Evolutionary conservation across 2,113 vertebrate species (phyloP).

Genomic region (Leiothrix lutea): DNA sequence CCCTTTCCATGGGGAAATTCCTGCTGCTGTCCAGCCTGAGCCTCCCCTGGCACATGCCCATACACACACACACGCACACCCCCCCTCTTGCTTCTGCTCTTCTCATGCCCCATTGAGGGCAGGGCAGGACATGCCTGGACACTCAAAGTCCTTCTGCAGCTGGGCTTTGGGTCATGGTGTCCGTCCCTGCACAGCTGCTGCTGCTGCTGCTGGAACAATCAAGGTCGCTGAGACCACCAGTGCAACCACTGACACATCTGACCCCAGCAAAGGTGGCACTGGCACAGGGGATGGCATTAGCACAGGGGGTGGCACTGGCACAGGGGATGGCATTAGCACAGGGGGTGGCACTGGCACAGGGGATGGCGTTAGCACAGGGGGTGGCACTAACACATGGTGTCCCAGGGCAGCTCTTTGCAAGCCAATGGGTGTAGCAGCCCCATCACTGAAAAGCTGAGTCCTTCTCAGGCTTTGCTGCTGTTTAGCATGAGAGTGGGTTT

Average conservation of each 20-base stretch:
- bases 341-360: background rate
- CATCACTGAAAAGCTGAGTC: background rate
- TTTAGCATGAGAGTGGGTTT: background rate
- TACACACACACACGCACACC: background rate
- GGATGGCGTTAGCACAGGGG: background rate
- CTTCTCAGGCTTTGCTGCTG: accelerated
- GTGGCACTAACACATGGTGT: accelerated
- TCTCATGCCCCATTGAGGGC: background rate
- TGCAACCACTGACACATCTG: accelerated
- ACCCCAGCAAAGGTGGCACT: background rate
- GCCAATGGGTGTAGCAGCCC: accelerated
- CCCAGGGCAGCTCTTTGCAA: accelerated
- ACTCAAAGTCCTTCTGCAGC: background rate
- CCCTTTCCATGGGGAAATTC: background rate
- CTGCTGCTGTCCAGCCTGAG: background rate
- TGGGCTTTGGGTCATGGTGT: background rate
- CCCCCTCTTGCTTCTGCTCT: background rate
- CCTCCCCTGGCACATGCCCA: background rate
- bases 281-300: background rate
- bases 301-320: background rate
- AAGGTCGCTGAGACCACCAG: accelerated
- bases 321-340: accelerated
- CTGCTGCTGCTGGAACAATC: background rate
- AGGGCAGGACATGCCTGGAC: background rate
- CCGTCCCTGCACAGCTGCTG: background rate